A percentile compares a stretch with the other conserved stretches of the same genome.
These are phyloP conservation scores for Caracal caracal DNA, from an alignment of 2,113 vertebrate species.

Conservation along the genomic window DNA sequence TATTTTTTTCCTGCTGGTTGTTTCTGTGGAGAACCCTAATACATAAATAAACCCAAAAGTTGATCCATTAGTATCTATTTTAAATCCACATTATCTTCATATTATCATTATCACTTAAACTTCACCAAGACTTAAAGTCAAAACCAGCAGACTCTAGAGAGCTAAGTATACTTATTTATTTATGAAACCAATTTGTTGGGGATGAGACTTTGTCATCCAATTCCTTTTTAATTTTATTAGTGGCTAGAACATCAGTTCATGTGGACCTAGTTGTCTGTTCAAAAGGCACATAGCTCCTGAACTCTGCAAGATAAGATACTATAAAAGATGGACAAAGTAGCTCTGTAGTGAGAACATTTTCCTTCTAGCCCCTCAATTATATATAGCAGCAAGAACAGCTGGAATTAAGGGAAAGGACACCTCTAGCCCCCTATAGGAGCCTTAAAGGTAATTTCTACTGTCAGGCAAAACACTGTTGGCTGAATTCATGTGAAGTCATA, in stretches of 20 bases:
- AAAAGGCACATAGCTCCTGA: conserved; percentile 59
- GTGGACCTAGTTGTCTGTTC: conserved; percentile 12
- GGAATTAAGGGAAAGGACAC: conserved; percentile 41
- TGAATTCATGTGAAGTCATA: conserved; percentile 6
- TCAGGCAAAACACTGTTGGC: conserved; percentile 60
- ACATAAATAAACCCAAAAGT: neutral
- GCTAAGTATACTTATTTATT: neutral
- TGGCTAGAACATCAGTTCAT: conserved; percentile 62
- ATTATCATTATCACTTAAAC: neutral
- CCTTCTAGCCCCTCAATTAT: conserved; percentile 68
- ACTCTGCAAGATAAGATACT: neutral
- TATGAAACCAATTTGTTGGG: neutral
- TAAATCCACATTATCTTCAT: neutral
- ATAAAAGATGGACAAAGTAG: neutral
- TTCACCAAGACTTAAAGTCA: neutral
- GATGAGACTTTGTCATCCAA: neutral
- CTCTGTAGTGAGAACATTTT: neutral
- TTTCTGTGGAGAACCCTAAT: neutral
- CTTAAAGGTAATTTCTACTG: conserved; percentile 45
- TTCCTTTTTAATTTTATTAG: conserved; percentile 49
- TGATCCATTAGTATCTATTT: neutral
- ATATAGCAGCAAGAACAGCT: conserved; percentile 20
- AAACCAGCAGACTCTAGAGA: neutral
- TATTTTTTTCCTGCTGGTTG: neutral
- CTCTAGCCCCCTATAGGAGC: neutral